A percentile compares a stretch with the other conserved stretches of the same genome.
Conservation (phyloP, 2,888 invertebrate genomes). For the Coelogynopora nodosa region DNA sequence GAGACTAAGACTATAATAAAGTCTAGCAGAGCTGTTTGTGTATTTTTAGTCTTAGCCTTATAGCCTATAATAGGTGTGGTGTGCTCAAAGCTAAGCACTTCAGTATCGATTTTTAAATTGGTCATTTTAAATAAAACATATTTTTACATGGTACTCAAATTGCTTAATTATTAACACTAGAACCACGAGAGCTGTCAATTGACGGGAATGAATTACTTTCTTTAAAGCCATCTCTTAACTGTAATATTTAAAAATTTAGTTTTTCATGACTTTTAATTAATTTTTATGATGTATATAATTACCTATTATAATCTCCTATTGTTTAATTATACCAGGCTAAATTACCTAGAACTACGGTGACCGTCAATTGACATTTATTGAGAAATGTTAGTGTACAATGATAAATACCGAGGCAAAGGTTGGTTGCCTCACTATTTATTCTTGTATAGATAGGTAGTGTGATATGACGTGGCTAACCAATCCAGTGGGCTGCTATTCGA, state of each 20-base stretch:
- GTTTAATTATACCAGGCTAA: conserved; percentile 25
- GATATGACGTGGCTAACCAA: background rate
- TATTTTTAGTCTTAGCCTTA: no score
- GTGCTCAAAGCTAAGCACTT: no score
- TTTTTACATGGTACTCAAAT: no score
- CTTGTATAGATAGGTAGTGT: background rate
- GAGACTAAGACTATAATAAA: no score
- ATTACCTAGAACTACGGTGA: conserved; percentile 12
- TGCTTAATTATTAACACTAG: conserved; percentile 21
- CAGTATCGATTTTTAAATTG: no score
- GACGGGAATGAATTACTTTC: conserved; percentile 31
- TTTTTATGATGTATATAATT: conserved; percentile 31
- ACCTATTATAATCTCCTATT: conserved; percentile 6
- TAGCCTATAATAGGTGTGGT: no score
- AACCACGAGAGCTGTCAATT: conserved; percentile 28
- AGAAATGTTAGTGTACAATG: conserved; percentile 19
- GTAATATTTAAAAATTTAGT: background rate
- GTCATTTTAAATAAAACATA: no score
- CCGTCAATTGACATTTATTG: conserved; percentile 8
- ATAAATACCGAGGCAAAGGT: conserved; percentile 6
- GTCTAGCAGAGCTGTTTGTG: no score
- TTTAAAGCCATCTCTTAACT: conserved; percentile 31
- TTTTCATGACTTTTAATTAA: conserved; percentile 23
- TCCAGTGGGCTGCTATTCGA: background rate
- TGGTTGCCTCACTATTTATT: conserved; percentile 28